phyloP scores from a whole-genome alignment of 2,888 invertebrate species.

The Druceiella hillmani region DNA sequence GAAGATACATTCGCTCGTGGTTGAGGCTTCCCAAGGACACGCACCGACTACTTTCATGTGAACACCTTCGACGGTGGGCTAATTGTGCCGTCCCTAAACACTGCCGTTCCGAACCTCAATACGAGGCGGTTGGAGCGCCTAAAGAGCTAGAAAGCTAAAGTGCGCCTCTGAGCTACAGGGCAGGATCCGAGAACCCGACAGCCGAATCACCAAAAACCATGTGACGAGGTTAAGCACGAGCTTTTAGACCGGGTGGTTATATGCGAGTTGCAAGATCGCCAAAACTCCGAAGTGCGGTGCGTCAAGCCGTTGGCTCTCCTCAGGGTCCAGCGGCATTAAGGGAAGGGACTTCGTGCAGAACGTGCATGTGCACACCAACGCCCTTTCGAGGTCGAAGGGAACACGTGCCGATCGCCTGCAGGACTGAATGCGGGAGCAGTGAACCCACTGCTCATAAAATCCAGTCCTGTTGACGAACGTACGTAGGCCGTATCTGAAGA shows the following conservation, averaged over 20 bases:
- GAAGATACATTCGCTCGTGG: constrained; percentile 25
- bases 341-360: constrained; percentile 30
- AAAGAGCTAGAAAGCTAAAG: constrained; percentile 15
- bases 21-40: constrained; percentile 28
- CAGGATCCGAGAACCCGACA: too few species aligned
- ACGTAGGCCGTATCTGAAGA: constrained; percentile 29
- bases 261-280: constrained; percentile 19
- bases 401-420: constrained; percentile 18
- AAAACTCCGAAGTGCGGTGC: constrained; percentile 8
- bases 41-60: constrained; percentile 29
- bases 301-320: constrained; percentile 3
- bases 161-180: too few species aligned
- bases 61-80: constrained; percentile 22
- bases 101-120: constrained; percentile 23
- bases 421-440: constrained; percentile 23
- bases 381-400: constrained; percentile 26
- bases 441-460: constrained; percentile 28
- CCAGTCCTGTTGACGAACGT: constrained; percentile 30
- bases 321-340: too few species aligned
- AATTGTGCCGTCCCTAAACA: constrained; percentile 26
- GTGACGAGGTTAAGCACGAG: too few species aligned
- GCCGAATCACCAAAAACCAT: too few species aligned
- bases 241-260: constrained; percentile 13
- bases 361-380: constrained; percentile 27
- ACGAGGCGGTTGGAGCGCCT: constrained; percentile 23